Evolutionary conservation across 2,888 invertebrate species (phyloP), one percentile per base, ranked within the genome.

Genomic region (Scaptomyza cyrtandrae): DNA sequence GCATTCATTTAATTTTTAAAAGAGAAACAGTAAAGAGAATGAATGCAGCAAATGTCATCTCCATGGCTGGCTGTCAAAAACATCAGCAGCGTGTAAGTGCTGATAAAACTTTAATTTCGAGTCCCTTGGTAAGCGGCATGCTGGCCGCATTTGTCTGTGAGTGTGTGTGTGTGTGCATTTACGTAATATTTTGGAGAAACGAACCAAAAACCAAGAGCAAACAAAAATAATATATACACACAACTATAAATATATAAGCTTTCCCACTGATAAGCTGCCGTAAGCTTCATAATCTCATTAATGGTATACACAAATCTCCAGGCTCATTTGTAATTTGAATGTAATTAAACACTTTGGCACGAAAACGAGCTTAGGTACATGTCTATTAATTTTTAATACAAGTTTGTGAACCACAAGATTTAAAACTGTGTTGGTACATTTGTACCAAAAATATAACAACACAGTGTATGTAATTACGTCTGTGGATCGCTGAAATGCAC

Each of bases 91-190:
- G 33, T 44, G 62, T 37, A 56, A 59, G 61, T 61, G 48, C 56
- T 56, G 53, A 62, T 71, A 67, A 54, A 77, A 61, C 48, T 52
- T 66, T 66, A 37, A 66, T 59, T 71, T 58, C 31, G 35, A 55
- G 55, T 71, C 55, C 41, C 43, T 55, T 63, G 58, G 49, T 48
- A 54, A 33, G 50, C 33, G 66, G 49, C 14, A 65, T 53, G 31
- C 31, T 24, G 11, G 14, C 16, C 13, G 16, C 27, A 49, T 11
- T 41, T 35, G n/a, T 37, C 6, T 14, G 10, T 11, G 27, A 10
- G 19, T 7, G 14, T 35, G n/a, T 37, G 7, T 24, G n/a, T n/a
- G 29, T n/a, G 14, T 6, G 14, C 4, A 59, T 64, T 65, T 73
- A 65, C 54, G 66, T 76, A 71, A 74, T 65, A 45, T 58, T 52